Percentiles rank a stretch among this genome's conserved stretches.
Conservation (phyloP, 2,797 vertebrate species). For the Spinus olivaceus region DNA sequence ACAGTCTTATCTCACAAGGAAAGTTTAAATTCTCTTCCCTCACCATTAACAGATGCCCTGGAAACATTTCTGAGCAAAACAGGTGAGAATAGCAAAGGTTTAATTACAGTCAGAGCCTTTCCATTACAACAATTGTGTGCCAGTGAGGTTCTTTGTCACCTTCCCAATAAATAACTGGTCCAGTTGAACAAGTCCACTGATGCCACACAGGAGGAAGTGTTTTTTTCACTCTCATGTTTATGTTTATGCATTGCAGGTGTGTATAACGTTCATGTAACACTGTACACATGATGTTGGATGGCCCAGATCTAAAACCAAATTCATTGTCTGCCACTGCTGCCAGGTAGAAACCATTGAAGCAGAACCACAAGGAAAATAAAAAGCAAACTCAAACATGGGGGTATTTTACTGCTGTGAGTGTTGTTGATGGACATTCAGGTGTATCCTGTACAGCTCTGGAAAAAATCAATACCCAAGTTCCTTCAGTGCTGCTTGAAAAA, state of each 20-base stretch:
- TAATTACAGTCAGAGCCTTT: neutral
- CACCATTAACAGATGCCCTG: neutral
- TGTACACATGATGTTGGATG: neutral
- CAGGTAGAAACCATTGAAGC: neutral
- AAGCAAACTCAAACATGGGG: neutral
- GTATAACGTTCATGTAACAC: accelerated
- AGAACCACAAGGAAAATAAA: neutral
- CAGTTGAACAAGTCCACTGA: neutral
- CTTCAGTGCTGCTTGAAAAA: neutral
- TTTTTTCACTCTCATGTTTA: neutral
- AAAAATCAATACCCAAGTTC: constrained; percentile 16
- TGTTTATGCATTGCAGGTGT: neutral
- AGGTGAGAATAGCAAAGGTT: neutral
- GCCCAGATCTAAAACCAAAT: neutral
- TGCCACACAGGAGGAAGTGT: neutral
- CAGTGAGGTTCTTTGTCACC: neutral
- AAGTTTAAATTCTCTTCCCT: neutral
- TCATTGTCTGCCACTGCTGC: neutral
- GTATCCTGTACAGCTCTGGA: neutral
- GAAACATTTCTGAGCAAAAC: neutral
- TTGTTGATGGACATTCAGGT: neutral
- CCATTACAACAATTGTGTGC: neutral
- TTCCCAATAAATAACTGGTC: neutral
- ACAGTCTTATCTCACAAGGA: neutral
- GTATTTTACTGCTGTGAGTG: neutral